Evolutionary conservation across 2,888 invertebrate genomes (phyloP).

Genomic region (Chesias legatella): DNA sequence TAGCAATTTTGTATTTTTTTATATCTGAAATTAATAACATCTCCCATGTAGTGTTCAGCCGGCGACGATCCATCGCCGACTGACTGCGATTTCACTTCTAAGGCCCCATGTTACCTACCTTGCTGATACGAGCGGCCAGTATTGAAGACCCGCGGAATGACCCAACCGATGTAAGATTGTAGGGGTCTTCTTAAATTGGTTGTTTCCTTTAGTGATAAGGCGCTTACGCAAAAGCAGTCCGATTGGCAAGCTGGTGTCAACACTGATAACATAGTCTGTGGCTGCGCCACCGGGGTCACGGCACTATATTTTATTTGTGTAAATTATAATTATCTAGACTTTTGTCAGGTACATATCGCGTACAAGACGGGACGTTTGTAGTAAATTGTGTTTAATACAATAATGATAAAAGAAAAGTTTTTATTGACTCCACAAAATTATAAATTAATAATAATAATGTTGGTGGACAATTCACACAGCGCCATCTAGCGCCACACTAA

Average conservation of each 20-base stretch:
- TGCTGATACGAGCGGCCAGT: slow-evolving; percentile 51
- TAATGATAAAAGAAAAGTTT: no score
- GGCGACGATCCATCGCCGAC: slow-evolving; percentile 72
- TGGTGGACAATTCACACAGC: no score
- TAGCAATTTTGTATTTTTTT: background rate
- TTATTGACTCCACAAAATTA: no score
- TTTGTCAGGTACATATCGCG: no score
- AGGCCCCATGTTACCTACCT: slow-evolving; percentile 64
- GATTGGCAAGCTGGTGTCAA: slow-evolving; percentile 67
- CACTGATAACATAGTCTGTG: slow-evolving; percentile 61
- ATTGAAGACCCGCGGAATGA: slow-evolving; percentile 39
- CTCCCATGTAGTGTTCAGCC: slow-evolving; percentile 51
- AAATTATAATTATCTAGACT: slow-evolving; percentile 16
- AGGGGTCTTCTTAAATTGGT: slow-evolving; percentile 40
- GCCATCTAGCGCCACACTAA: no score
- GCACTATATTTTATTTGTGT: slow-evolving; percentile 45
- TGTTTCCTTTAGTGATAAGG: slow-evolving; percentile 39
- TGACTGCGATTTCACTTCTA: slow-evolving; percentile 38
- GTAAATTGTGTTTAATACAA: no score
- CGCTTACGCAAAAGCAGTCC: slow-evolving; percentile 69
- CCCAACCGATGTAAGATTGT: no score
- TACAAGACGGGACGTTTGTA: no score
- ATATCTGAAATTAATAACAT: slow-evolving; percentile 23
- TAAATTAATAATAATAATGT: no score
- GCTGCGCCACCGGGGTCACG: slow-evolving; percentile 50